Base-by-base conservation (phyloP, 2,888 invertebrate species). In the Strigamia transsilvanica region DNA sequence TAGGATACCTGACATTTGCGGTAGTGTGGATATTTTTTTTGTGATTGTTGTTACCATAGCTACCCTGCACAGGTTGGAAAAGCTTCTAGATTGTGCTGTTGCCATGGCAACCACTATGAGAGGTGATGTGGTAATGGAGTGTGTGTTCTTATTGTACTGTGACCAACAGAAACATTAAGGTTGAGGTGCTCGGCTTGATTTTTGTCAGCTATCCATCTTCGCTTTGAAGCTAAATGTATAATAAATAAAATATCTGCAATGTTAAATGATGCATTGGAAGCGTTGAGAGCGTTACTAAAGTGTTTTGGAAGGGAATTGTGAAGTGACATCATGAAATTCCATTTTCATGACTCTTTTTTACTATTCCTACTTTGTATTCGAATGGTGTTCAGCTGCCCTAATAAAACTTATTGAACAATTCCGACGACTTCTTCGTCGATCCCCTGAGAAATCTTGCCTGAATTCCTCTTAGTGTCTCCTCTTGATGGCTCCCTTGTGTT, bases 341-440 rank as follows among this genome's bases (percentile, higher is more conserved):
- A 21, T 46, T 46, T 46, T 46, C 46, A 66, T 66, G 61, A 21
- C 61, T 66, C 2, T 66, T 66, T 66, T 66, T 66, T 21, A 66
- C 61, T 9, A 21, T 18, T 5, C 61, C 61, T 21, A 66, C 61
- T 66, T 66, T 12, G 61, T 23, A 66, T 66, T 66, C 61, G 61
- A 66, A 66, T 66, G n/a, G 61, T 7, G 23, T 66, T 66, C 61
- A 18, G 61, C 61, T 66, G 61, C 61, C 21, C 61, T 21, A 66
- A 66, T 66, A 66, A 66, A 66, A 66, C 61, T 66, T 66, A 66
- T 66, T 66, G 61, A 66, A 66, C 61, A 66, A 66, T 66, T 66
- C 61, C 61, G 61, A 66, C 61, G 61, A 66, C 61, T 66, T 66
- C 61, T 66, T 66, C 61, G n/a, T 66, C 23, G 21, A 66, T 66